Percentiles rank a stretch among this genome's conserved stretches.
phyloP scores from a whole-genome alignment of 2,797 vertebrate genomes.

The Eutrigla gurnardus region DNA sequence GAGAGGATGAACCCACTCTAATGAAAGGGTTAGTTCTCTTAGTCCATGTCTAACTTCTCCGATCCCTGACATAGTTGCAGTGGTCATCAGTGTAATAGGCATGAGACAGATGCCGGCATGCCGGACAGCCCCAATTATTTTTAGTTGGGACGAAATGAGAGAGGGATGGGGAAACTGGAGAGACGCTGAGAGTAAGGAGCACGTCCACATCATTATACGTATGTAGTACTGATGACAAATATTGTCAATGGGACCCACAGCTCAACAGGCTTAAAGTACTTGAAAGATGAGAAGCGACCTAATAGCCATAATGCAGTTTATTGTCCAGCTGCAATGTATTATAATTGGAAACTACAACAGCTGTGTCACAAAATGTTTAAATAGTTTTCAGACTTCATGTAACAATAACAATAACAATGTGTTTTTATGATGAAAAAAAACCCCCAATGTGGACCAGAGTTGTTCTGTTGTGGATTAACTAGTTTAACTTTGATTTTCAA shows the following conservation, averaged over 20 bases:
- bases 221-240: constrained; percentile 5
- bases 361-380: neutral
- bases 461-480: neutral
- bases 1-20: constrained; percentile 15
- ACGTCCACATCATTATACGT: neutral
- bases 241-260: neutral
- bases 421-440: neutral
- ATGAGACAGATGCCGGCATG: constrained; percentile 33
- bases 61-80: constrained; percentile 28
- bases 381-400: neutral
- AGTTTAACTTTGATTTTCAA: constrained; percentile 1
- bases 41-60: constrained; percentile 5
- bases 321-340: neutral
- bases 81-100: constrained; percentile 32
- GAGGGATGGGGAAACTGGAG: constrained; percentile 25
- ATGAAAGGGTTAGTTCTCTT: constrained; percentile 29
- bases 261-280: neutral
- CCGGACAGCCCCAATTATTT: constrained; percentile 51
- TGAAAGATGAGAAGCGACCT: neutral
- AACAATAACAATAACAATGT: neutral
- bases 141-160: constrained; percentile 51
- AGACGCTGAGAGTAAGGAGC: constrained; percentile 3
- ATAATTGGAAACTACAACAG: neutral
- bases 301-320: neutral
- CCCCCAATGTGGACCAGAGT: neutral